A percentile compares a stretch with the other conserved stretches of the same genome.
These are phyloP conservation scores for Scaptomyza graminum DNA, from an alignment of 1,140 invertebrate genomes.

Conservation along the genomic window DNA sequence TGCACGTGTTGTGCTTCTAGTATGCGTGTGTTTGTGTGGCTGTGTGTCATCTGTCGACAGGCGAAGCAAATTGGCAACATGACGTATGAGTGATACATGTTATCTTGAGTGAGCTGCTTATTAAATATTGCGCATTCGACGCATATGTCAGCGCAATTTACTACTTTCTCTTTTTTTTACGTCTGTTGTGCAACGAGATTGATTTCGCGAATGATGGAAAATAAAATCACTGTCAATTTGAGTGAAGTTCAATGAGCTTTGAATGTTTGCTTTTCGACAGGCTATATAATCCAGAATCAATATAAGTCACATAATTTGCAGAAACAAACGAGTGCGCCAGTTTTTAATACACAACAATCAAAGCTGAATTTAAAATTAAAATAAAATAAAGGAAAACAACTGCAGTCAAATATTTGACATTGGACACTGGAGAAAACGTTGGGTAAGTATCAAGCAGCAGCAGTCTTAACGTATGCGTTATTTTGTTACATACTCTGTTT, in stretches of 20 bases:
- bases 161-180: slow-evolving; percentile 42
- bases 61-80: slow-evolving; percentile 55
- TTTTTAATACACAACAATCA: slow-evolving; percentile 24
- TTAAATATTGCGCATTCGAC: slow-evolving; percentile 75
- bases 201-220: slow-evolving; percentile 51
- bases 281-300: slow-evolving; percentile 49
- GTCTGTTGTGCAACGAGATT: slow-evolving; percentile 56
- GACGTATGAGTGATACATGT: slow-evolving; percentile 74
- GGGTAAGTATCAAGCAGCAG: slow-evolving; percentile 31
- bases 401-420: slow-evolving; percentile 19
- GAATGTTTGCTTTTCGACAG: slow-evolving; percentile 27
- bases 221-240: slow-evolving; percentile 17
- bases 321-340: slow-evolving; percentile 27
- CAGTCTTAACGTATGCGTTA: slow-evolving; percentile 31
- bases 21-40: background rate
- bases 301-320: slow-evolving; percentile 64
- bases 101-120: slow-evolving; percentile 54
- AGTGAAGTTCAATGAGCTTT: slow-evolving; percentile 42
- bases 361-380: slow-evolving; percentile 16
- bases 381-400: slow-evolving; percentile 2
- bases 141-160: slow-evolving; percentile 57
- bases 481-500: background rate
- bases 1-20: slow-evolving; percentile 62
- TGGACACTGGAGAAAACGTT: slow-evolving; percentile 36
- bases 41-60: slow-evolving; percentile 28